phyloP scores from a whole-genome alignment of 2,888 invertebrate species.

The Heliconius charithonia region DNA sequence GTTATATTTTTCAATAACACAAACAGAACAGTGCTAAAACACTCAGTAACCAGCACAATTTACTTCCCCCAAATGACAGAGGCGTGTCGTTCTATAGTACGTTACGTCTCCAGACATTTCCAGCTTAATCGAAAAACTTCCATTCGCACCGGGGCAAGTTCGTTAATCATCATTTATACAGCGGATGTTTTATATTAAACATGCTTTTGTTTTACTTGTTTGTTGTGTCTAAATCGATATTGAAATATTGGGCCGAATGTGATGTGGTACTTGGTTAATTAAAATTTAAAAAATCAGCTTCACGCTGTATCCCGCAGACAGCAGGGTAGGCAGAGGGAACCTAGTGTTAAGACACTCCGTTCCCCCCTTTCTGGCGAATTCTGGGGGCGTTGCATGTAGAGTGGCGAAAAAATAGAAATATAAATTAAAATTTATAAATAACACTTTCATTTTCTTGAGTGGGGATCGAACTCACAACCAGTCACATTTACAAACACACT shows the following conservation, averaged over 20 bases:
- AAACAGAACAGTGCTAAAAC: neutral
- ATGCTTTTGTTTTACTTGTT: slow-evolving; percentile 11
- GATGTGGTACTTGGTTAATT: neutral
- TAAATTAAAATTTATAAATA: too few species aligned
- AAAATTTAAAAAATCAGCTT: neutral
- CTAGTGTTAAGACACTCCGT: too few species aligned
- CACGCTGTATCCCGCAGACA: too few species aligned
- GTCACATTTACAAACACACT: too few species aligned
- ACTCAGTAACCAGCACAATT: neutral
- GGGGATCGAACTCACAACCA: too few species aligned
- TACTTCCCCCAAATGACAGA: slow-evolving; percentile 21
- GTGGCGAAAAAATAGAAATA: too few species aligned
- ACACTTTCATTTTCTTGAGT: too few species aligned
- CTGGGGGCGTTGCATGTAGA: too few species aligned
- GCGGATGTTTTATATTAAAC: slow-evolving; percentile 18
- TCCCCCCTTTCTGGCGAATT: too few species aligned
- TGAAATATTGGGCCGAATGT: neutral
- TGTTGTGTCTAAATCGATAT: neutral
- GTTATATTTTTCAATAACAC: too few species aligned
- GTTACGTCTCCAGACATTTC: slow-evolving; percentile 18
- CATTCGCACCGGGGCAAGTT: slow-evolving; percentile 20
- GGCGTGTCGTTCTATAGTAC: slow-evolving; percentile 26
- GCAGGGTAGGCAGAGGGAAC: too few species aligned
- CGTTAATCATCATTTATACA: slow-evolving; percentile 26
- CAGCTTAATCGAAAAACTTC: slow-evolving; percentile 34